Conservation (phyloP, 1,140 invertebrate genomes). For the Armadillidium nasatum region DNA sequence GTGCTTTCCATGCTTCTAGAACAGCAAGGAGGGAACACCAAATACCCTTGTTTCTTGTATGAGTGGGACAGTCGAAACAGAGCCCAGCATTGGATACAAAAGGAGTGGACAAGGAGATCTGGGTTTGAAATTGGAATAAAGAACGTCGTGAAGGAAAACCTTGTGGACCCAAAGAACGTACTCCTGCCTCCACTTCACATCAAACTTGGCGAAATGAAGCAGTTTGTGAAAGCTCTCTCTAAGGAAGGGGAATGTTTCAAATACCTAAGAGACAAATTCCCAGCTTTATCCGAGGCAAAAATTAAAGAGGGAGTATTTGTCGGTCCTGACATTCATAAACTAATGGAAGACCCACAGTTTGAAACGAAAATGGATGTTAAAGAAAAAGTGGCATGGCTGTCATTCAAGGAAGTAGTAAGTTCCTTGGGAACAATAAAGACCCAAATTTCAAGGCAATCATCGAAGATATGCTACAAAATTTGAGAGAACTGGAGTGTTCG, state of each 20-base stretch:
- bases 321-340: slow-evolving; percentile 6
- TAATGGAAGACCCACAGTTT: slow-evolving; percentile 15
- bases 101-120: too few relatives aligned
- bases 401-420: slow-evolving; percentile 10
- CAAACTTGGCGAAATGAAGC: slow-evolving; percentile 7
- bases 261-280: neutral
- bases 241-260: too few relatives aligned
- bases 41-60: too few relatives aligned
- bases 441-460: neutral
- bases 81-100: too few relatives aligned
- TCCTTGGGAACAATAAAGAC: slow-evolving; percentile 23
- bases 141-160: too few relatives aligned
- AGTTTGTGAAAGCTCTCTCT: slow-evolving; percentile 8
- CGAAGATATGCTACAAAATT: slow-evolving; percentile 2
- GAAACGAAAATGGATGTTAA: slow-evolving; percentile 12
- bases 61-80: too few relatives aligned
- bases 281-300: neutral
- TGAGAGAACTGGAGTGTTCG: slow-evolving; percentile 26
- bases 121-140: too few relatives aligned
- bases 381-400: slow-evolving; percentile 10
- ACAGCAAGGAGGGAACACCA: too few relatives aligned
- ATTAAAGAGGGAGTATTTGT: slow-evolving; percentile 1
- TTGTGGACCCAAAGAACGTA: too few relatives aligned
- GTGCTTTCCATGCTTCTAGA: too few relatives aligned
- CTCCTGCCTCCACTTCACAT: neutral